Conservation (phyloP, 2,113 vertebrate species). For the Mirza zaza region DNA sequence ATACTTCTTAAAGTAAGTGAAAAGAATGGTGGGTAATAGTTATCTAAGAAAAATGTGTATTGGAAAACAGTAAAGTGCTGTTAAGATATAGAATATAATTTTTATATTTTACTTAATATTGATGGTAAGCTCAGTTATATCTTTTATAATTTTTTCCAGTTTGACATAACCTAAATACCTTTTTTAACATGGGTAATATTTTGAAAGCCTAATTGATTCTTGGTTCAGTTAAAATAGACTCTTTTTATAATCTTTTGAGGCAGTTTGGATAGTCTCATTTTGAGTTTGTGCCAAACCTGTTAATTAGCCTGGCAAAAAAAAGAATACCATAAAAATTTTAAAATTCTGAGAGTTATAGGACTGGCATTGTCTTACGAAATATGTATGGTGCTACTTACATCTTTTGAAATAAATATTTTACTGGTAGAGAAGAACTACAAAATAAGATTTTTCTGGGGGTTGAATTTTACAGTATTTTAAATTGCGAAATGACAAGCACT, state of each 20-base stretch:
- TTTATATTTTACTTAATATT: constrained; percentile 6
- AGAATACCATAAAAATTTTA: not conserved
- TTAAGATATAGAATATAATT: not conserved
- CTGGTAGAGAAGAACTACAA: constrained; percentile 2
- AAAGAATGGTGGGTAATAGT: not conserved
- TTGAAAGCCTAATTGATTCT: constrained; percentile 14
- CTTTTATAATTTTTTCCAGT: not conserved
- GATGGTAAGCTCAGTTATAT: not conserved
- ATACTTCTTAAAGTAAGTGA: constrained; percentile 99
- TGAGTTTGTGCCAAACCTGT: constrained; percentile 32
- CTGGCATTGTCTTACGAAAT: not conserved
- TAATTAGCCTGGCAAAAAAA: constrained; percentile 44
- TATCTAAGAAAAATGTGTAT: not conserved
- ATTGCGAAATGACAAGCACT: not conserved
- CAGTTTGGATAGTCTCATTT: constrained; percentile 42
- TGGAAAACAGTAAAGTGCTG: not conserved
- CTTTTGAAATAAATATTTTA: constrained; percentile 33
- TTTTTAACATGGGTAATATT: not conserved
- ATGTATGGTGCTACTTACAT: not conserved
- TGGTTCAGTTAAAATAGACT: not conserved
- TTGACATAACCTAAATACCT: not conserved
- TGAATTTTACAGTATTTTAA: not conserved
- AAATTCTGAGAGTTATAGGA: not conserved
- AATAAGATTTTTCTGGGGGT: not conserved
- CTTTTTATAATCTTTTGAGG: constrained; percentile 23